Base-by-base conservation (phyloP, 2,888 invertebrate genomes). In the Calameuta pallipes region DNA sequence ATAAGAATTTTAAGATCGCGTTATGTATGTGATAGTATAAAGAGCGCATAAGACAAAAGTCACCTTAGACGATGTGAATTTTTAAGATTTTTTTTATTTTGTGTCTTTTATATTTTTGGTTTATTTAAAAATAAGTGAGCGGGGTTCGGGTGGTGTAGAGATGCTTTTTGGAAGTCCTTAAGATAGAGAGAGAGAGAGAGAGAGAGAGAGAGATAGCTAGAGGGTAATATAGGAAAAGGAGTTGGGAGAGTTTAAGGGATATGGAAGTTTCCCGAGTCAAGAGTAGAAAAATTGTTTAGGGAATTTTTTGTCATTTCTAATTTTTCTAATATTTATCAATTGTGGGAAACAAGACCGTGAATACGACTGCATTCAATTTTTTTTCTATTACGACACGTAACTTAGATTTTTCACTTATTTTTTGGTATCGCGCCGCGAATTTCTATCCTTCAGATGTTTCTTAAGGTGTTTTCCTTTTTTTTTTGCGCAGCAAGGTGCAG, bases 11-110 rank as follows among this genome's bases (percentile, higher is more conserved):
- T 15, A 56, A 56, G 23, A 15, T 23, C 23, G 56, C 23, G 9
- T 23, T 23, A 56, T 56, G 56, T 23, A 9, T 56, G 23, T 23
- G 56, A 56, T 56, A 56, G 56, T 56, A 56, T 23, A 23, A 23
- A 9, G 56, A 56, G 56, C 56, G 23, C 56, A 56, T 56, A 56
- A 56, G 56, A 56, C 9, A 56, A 56, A 56, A 56, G 56, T 56
- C 56, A 56, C 23, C 23, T 23, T 56, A 23, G 56, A 56, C 76
- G 76, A 76, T 76, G 76, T 80, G 71, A 81, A 81, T 83, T 84
- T 84, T 84, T 80, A 75, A 81, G 80, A 81, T 84, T 84, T 84
- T 84, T 83, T 82, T 84, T 81, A 76, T 82, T 83, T 83, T 83
- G 80, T 84, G 78, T 82, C 83, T 83, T 82, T 80, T 78, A 75